These are phyloP conservation scores for Aplidium turbinatum DNA, from an alignment of 23 tunicate species.

Conservation along the genomic window DNA sequence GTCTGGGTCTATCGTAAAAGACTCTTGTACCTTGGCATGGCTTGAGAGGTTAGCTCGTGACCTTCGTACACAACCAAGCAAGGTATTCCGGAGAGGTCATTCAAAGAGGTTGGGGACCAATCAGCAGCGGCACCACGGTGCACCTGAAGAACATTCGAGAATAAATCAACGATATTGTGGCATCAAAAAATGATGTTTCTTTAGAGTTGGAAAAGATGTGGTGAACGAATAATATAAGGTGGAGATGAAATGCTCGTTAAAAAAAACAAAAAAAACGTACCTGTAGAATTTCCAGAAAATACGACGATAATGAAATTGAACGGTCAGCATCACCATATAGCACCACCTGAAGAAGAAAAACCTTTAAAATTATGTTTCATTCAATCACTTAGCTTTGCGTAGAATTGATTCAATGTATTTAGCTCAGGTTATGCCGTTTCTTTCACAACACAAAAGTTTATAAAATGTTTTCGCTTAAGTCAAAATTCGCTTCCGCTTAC, in stretches of 20 bases:
- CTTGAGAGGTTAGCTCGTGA: conserved; percentile 24
- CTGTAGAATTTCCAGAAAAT: conserved; percentile 12
- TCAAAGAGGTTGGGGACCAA: conserved; percentile 61
- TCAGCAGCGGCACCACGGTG: not conserved
- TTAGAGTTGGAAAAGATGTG: not conserved
- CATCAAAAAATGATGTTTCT: not conserved
- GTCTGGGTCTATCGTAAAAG: not conserved
- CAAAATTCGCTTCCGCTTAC: conserved; percentile 43
- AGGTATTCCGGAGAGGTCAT: conserved; percentile 57
- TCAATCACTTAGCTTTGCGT: too few species aligned
- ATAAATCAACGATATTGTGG: not conserved
- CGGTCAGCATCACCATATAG: not conserved
- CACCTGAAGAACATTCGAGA: not conserved
- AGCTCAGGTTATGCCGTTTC: too few species aligned
- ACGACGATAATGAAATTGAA: not conserved
- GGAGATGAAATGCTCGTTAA: too few species aligned
- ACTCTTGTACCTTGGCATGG: conserved; percentile 47
- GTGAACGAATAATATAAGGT: not conserved
- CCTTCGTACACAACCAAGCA: conserved; percentile 68
- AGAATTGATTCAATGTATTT: too few species aligned
- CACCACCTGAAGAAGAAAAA: not conserved
- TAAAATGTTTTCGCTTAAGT: too few species aligned
- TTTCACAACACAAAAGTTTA: too few species aligned
- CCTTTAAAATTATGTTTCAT: too few species aligned
- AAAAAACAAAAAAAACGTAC: too few species aligned